Evolutionary conservation across 2,113 vertebrate genomes (phyloP), one percentile per base, ranked within the genome.

Genomic region (Bombycilla garrulus): DNA sequence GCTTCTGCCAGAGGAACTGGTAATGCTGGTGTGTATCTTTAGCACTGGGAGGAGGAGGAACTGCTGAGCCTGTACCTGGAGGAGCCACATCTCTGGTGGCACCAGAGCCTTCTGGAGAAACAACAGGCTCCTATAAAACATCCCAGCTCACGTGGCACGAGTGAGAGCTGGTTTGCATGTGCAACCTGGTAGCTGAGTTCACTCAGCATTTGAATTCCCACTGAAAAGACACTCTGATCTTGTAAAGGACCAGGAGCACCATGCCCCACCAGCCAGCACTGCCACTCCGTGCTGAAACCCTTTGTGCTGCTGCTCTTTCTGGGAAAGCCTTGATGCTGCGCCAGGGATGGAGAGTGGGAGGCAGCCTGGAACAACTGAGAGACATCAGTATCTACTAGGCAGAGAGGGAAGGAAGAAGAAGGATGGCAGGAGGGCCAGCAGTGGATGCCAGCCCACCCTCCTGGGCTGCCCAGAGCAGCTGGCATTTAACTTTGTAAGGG

Each of bases 181-280:
- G 50, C 54, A 53, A 2, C 45, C 45, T 7, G 2, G 54, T 2
- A 40, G 40, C 48, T 72, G 20, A 35, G 33, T 28, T 74, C 47
- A 15, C 45, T 28, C 5, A 21, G 31, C 23, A 5, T 33, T 84
- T 56, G 64, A 56, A 51, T 45, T 81, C n/a, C 44, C 9, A 1
- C 42, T 22, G 54, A 24, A 76, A 44, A 25, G 54, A 61, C 1
- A 2, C 45, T 81, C n/a, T 3, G 21, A 12, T 45, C 45, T 22
- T 17, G 11, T 5, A 21, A 69, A 51, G 69, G 29, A 28, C 15
- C 40, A 29, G 12, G 25, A 77, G 5, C 22, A 28, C 79, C 3
- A 0, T 0, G 6, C 17, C 38, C 12, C 62, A 12, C 0, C 8
- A 53, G 42, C 35, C 5, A 5, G 54, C 7, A 1, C 33, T 12